A percentile compares a stretch with the other conserved stretches of the same genome.
Evolutionary conservation across 2,113 vertebrate species (phyloP).

Genomic region (Lepus americanus): DNA sequence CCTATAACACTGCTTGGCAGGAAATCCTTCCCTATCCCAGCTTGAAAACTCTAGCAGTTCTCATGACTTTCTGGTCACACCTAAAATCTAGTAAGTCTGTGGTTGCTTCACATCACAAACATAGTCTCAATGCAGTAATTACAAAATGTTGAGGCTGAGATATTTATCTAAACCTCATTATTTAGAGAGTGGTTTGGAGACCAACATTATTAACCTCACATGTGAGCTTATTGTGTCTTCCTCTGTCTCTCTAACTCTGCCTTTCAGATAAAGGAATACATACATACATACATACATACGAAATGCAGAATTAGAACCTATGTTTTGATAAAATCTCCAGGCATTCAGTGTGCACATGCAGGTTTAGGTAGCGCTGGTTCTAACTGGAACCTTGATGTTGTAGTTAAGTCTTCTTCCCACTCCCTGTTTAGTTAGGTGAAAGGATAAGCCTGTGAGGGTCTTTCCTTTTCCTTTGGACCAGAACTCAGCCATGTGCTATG

Average conservation of each 20-base stretch:
- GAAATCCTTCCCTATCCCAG: neutral
- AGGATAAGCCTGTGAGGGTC: neutral
- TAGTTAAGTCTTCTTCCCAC: neutral
- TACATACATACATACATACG: no score
- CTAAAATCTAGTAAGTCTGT: neutral
- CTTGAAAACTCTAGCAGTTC: neutral
- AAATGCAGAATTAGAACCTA: neutral
- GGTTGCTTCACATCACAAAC: neutral
- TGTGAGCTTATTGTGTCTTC: neutral
- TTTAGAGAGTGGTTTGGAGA: neutral
- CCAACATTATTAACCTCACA: neutral
- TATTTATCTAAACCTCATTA: neutral
- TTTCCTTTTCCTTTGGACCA: neutral
- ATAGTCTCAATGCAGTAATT: neutral
- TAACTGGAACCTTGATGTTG: no score
- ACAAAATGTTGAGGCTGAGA: neutral
- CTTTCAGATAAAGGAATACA: no score
- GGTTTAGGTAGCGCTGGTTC: no score
- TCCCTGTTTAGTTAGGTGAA: no score
- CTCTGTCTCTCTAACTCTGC: no score
- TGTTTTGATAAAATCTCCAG: neutral
- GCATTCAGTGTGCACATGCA: neutral
- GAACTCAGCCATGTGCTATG: neutral
- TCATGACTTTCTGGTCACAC: neutral
- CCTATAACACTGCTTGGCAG: neutral